Evolutionary conservation across 2,797 vertebrate genomes (phyloP), one percentile per base, ranked within the genome.

Genomic region (Sardinella longiceps): DNA sequence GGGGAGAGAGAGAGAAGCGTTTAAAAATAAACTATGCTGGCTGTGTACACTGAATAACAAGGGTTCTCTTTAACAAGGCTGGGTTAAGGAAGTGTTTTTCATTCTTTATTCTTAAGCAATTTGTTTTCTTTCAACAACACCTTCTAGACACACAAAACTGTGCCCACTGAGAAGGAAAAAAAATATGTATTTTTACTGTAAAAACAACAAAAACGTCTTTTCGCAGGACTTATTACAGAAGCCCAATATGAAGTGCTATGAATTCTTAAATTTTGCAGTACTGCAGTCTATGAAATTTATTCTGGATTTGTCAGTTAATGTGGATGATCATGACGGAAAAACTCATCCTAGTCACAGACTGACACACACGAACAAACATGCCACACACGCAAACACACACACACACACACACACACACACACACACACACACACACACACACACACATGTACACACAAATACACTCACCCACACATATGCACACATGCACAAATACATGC

Each of bases 1-100:
- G 14, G 48, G 2, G 51, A 5, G 23, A 86, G 82, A 81, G 45
- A 51, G 23, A 39, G 70, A 15, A n/a, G 46, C 84, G 82, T 89
- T 90, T 94, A 95, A 94, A 95, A 94, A 94, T 95, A 94, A 90
- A 87, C 83, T 86, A 87, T 82, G 86, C 89, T 87, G 83, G 89
- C 88, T 90, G n/a, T 81, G 84, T 90, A 92, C 90, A 92, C 93
- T 90, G 93, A 92, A 93, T 89, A 93, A 83, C 84, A 85, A 83
- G 53, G 50, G 89, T 89, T 89, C 88, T 87, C 84, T 89, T 82
- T 87, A 89, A 91, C 88, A 90, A 90, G 81, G 80, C 74, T 56
- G 48, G 81, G 80, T 80, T 66, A 39, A 50, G 56, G 15, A 50
- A 83, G 15, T 39, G 60, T 80, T 46, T 80, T 80, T 30, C 37